Evolutionary conservation across 1,140 invertebrate genomes (phyloP).

Genomic region (Ptiloglossa arizonensis): DNA sequence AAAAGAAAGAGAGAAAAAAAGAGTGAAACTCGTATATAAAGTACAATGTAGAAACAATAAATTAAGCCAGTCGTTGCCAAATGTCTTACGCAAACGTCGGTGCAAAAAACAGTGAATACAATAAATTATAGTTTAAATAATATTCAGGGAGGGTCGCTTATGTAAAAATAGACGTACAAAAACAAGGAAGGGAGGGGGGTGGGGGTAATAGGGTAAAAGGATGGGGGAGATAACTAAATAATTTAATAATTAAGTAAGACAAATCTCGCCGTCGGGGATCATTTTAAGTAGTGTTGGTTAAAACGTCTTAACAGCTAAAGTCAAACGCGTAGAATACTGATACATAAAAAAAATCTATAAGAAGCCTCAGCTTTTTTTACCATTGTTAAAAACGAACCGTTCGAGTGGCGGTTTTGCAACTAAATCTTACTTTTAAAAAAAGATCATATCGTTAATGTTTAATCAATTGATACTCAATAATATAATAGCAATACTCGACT

Average conservation of each 20-base stretch:
- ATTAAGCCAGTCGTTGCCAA: constrained; percentile 74
- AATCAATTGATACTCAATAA: constrained; percentile 73
- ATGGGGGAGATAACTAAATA: constrained; percentile 69
- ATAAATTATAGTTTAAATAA: constrained; percentile 77
- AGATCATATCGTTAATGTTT: constrained; percentile 65
- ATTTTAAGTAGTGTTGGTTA: constrained; percentile 70
- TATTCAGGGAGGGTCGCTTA: constrained; percentile 63
- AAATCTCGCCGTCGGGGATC: constrained; percentile 62
- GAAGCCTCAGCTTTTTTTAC: constrained; percentile 73
- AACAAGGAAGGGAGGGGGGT: constrained; percentile 5
- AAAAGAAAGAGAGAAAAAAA: constrained; percentile 33
- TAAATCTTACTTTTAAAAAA: constrained; percentile 70
- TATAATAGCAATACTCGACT: constrained; percentile 79
- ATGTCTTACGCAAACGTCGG: constrained; percentile 64
- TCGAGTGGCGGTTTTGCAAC: constrained; percentile 72
- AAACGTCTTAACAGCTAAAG: constrained; percentile 77
- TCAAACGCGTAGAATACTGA: constrained; percentile 80
- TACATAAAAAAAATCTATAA: constrained; percentile 73
- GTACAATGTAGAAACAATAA: constrained; percentile 68
- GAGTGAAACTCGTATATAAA: constrained; percentile 43
- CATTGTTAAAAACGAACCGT: constrained; percentile 71
- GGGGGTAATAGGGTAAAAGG: constrained; percentile 22
- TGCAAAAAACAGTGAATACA: constrained; percentile 70
- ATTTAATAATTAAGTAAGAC: constrained; percentile 78
- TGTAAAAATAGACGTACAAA: constrained; percentile 73